Percentiles rank a stretch among this genome's conserved stretches.
Conservation (phyloP, 2,113 vertebrate genomes). For the Embiotoca jacksoni region DNA sequence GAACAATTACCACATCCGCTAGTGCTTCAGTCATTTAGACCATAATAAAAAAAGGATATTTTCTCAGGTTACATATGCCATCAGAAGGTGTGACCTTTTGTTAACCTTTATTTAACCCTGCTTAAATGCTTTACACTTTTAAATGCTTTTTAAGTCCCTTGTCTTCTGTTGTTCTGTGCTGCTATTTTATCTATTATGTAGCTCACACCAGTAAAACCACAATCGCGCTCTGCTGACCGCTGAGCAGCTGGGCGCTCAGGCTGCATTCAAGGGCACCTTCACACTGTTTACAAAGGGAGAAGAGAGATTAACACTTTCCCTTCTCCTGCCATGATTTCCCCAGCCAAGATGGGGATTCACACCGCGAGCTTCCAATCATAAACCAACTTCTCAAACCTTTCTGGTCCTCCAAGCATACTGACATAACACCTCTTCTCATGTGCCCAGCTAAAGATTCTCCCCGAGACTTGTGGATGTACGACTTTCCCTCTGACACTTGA, state of each 20-base stretch:
- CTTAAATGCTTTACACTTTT: slow-evolving; percentile 33
- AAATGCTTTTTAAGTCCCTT: slow-evolving; percentile 7
- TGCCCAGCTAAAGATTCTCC: not conserved
- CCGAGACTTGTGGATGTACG: slow-evolving; percentile 4
- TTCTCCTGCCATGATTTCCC: not conserved
- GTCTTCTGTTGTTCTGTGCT: slow-evolving; percentile 3
- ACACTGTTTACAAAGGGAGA: slow-evolving; percentile 33
- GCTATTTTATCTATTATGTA: slow-evolving; percentile 16
- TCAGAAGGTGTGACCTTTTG: slow-evolving; percentile 17
- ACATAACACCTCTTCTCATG: slow-evolving; percentile 2
- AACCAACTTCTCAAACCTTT: not conserved
- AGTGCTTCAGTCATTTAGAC: slow-evolving; percentile 23
- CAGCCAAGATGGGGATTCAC: not conserved
- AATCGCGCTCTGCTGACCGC: slow-evolving; percentile 9
- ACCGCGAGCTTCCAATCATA: not conserved
- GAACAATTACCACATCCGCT: slow-evolving; percentile 42
- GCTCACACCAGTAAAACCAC: slow-evolving; percentile 12
- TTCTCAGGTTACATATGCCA: not conserved
- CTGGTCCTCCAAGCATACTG: too few relatives aligned
- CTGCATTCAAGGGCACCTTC: slow-evolving; percentile 19
- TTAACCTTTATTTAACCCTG: slow-evolving; percentile 29
- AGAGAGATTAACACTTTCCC: slow-evolving; percentile 34
- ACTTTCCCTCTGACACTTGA: not conserved
- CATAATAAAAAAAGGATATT: slow-evolving; percentile 7
- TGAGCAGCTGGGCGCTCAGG: not conserved